Evolutionary conservation across 2,888 invertebrate genomes (phyloP).

Genomic region (Ornithoptera priamus): DNA sequence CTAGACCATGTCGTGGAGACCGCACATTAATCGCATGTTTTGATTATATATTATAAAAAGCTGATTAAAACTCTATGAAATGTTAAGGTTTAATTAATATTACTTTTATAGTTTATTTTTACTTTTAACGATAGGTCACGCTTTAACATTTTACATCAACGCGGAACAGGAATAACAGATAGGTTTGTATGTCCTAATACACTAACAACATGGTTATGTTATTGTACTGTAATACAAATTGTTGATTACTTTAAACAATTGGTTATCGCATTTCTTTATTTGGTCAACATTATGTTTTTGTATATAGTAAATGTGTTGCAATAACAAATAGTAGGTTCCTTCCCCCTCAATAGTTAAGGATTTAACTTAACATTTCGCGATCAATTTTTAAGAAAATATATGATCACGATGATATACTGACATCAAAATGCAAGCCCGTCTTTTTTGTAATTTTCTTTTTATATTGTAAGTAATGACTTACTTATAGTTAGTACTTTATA

Average conservation of each 20-base stretch:
- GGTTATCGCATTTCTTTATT: slow-evolving; percentile 20
- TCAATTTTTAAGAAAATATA: too few species aligned
- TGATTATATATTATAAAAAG: too few species aligned
- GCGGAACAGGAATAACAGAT: slow-evolving; percentile 26
- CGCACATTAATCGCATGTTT: too few species aligned
- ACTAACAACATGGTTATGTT: slow-evolving; percentile 12
- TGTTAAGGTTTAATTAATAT: neutral
- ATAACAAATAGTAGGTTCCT: neutral
- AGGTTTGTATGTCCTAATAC: slow-evolving; percentile 2
- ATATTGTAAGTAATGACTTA: too few species aligned
- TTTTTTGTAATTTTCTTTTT: too few species aligned
- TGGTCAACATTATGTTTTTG: neutral
- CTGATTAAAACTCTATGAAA: too few species aligned
- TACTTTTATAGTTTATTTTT: slow-evolving; percentile 1
- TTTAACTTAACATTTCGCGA: too few species aligned
- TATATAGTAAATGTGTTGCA: neutral
- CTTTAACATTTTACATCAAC: slow-evolving; percentile 14
- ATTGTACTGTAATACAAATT: slow-evolving; percentile 8
- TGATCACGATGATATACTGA: too few species aligned
- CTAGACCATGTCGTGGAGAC: too few species aligned
- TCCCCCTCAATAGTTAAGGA: neutral
- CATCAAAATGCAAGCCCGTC: too few species aligned
- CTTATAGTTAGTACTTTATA: too few species aligned
- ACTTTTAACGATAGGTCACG: slow-evolving; percentile 24
- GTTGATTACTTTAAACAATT: slow-evolving; percentile 1